Base-by-base conservation (phyloP, 1,140 invertebrate genomes). In the Drosophila navojoa region DNA sequence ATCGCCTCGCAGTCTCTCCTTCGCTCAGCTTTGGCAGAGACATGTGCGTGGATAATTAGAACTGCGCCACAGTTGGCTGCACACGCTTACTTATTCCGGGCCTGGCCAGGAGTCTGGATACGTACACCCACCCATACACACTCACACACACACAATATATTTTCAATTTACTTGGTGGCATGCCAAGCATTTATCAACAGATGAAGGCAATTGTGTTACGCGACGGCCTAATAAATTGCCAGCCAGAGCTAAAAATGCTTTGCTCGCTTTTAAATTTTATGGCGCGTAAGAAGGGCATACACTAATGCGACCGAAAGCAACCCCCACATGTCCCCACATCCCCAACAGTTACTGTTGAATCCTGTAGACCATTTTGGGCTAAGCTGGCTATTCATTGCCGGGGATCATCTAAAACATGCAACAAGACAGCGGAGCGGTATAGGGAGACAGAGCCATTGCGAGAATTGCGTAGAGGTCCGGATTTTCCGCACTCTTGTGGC, bases 231-330 rank as follows among this genome's bases (percentile, higher is more conserved):
- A 87, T 87, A 87, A 87, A 87, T 87, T 87, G 82, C 82, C 35
- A 38, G 89, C 82, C 82, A 87, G 82, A 87, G 82, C 82, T 87
- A 87, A 87, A 38, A 87, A 87, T 87, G 82, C 82, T 87, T 87
- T 87, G 82, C 82, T 87, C 82, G 82, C 82, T 89, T 87, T 87
- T 87, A 87, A 87, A 87, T 89, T 87, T 89, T 87, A 87, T 87
- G 82, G 82, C 82, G 76, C 82, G 82, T 87, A 87, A 87, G 82
- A 89, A 82, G 69, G 79, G 73, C 81, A 58, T 38, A 38, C 60
- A 71, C 72, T 78, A 78, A 78, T 78, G 67, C 76, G 66, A 70
- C 71, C 58, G 60, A 64, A 38, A 53, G 60, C 60, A 62, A 45
- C 59, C 47, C 47, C 81, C 45, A 32, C 71, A 87, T 10, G 35